A percentile compares a stretch with the other conserved stretches of the same genome.
Evolutionary conservation across 1,140 invertebrate genomes (phyloP).

Genomic region (Anoplolepis gracilipes): DNA sequence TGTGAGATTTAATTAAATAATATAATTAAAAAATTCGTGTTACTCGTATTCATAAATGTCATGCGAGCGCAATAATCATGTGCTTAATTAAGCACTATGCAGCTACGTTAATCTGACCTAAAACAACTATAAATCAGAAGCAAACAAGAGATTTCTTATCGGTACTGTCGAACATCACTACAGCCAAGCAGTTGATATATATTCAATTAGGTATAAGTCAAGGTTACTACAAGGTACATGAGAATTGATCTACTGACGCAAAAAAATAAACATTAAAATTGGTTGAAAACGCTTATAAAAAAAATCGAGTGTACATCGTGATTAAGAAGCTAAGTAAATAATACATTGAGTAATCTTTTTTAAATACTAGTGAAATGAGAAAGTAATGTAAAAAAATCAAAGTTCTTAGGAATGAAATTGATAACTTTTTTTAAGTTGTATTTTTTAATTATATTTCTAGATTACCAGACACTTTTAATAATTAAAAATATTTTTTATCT

Average conservation of each 20-base stretch:
- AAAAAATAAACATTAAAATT: constrained; percentile 1
- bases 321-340: constrained; percentile 20
- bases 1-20: neutral
- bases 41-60: neutral
- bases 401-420: neutral
- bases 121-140: constrained; percentile 16
- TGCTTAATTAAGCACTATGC: neutral
- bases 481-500: neutral
- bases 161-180: neutral
- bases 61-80: constrained; percentile 3
- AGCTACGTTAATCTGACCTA: constrained; percentile 23
- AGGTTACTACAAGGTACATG: neutral
- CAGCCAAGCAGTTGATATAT: constrained; percentile 13
- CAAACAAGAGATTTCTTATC: constrained; percentile 48
- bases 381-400: neutral
- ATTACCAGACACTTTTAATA: neutral
- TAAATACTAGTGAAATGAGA: neutral
- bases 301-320: neutral
- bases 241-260: neutral
- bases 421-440: neutral
- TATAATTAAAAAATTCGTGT: neutral
- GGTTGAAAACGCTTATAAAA: constrained; percentile 20
- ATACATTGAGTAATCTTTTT: constrained; percentile 4
- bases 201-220: neutral
- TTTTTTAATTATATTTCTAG: neutral